Evolutionary conservation across 2,888 invertebrate species (phyloP).

Genomic region (Junonia oenone): DNA sequence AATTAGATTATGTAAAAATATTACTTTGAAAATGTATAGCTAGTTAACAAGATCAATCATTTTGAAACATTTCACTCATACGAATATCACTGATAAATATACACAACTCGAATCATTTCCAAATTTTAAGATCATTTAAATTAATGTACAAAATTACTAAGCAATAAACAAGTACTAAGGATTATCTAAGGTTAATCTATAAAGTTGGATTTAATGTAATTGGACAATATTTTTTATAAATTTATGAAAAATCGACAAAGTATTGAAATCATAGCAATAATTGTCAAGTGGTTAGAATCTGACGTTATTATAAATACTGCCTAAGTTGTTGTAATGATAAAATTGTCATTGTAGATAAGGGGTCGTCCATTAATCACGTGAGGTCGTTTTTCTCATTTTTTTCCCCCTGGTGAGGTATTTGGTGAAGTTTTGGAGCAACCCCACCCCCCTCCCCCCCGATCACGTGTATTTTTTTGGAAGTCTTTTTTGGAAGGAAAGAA

Average conservation of each 20-base stretch:
- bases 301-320: slow-evolving; percentile 5
- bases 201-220: no score
- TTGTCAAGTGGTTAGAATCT: not conserved
- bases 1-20: not conserved
- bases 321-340: slow-evolving; percentile 7
- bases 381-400: no score
- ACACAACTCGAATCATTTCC: not conserved
- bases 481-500: no score
- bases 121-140: not conserved
- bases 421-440: no score
- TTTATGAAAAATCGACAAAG: not conserved
- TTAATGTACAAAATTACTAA: not conserved
- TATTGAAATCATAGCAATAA: not conserved
- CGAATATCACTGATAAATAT: no score
- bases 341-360: not conserved
- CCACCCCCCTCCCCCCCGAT: no score
- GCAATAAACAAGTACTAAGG: not conserved
- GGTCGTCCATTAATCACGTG: no score
- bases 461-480: no score
- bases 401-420: no score
- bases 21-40: not conserved
- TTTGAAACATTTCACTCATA: no score
- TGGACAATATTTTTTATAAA: not conserved
- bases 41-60: not conserved
- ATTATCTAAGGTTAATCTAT: no score